These are phyloP conservation scores for Drosophila kurseongensis DNA, from an alignment of 1,140 invertebrate species.

Conservation along the genomic window DNA sequence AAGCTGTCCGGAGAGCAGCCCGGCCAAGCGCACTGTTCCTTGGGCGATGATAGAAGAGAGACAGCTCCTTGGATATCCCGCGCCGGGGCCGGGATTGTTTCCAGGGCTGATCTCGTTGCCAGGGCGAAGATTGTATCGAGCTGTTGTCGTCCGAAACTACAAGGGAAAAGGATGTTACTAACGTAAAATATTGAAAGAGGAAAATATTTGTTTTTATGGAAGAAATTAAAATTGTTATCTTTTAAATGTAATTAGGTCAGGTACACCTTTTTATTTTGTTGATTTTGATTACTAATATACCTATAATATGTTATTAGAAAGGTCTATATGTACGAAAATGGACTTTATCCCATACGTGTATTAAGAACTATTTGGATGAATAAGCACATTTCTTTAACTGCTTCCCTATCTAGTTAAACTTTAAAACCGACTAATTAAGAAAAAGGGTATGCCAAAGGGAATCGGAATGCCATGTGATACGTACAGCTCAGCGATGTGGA, in stretches of 20 bases:
- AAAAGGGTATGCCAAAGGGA: background rate
- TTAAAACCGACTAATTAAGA: too few relatives aligned
- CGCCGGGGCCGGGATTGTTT: slow-evolving; percentile 91
- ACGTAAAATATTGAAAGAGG: too few relatives aligned
- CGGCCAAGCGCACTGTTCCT: slow-evolving; percentile 85
- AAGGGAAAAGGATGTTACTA: slow-evolving; percentile 7
- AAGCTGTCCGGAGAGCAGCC: slow-evolving; percentile 77
- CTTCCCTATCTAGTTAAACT: too few relatives aligned
- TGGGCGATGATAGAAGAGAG: slow-evolving; percentile 89
- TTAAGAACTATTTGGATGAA: background rate
- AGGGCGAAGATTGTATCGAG: slow-evolving; percentile 94
- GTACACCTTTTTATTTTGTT: too few relatives aligned
- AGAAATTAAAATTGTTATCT: too few relatives aligned
- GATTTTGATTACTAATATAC: too few relatives aligned
- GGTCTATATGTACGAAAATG: background rate
- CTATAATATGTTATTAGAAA: too few relatives aligned
- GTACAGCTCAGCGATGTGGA: slow-evolving; percentile 85
- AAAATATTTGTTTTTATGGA: too few relatives aligned
- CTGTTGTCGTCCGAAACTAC: slow-evolving; percentile 94
- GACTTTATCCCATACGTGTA: slow-evolving; percentile 7
- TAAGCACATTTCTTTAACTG: background rate
- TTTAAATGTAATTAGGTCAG: too few relatives aligned
- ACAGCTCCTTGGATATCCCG: slow-evolving; percentile 89
- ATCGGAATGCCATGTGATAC: slow-evolving; percentile 1
- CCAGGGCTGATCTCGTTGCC: slow-evolving; percentile 94